Percentiles rank a stretch among this genome's conserved stretches.
phyloP scores from a whole-genome alignment of 2,888 invertebrate genomes.

The Pilophorus perplexus region DNA sequence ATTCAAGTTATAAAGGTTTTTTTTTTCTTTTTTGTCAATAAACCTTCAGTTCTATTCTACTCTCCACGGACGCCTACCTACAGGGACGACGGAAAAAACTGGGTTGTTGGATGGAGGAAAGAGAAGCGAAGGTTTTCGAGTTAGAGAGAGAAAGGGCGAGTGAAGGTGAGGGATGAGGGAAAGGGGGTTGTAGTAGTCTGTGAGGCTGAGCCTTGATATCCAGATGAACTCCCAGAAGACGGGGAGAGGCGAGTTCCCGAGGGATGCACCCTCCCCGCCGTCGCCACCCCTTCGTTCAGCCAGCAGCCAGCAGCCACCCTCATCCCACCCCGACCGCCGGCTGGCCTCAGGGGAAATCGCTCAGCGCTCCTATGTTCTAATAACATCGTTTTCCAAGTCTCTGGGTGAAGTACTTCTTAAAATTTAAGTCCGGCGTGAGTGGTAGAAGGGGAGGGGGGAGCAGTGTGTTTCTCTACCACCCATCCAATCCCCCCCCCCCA shows the following conservation, averaged over 20 bases:
- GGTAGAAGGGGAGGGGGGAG: too few species aligned
- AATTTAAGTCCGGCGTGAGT: slow-evolving; percentile 16
- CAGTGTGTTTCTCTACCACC: slow-evolving; percentile 19
- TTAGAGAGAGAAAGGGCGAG: too few species aligned
- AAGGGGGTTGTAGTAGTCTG: background rate
- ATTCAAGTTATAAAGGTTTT: too few species aligned
- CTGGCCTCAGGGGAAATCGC: slow-evolving; percentile 14
- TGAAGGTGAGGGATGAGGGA: too few species aligned
- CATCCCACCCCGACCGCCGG: slow-evolving; percentile 1
- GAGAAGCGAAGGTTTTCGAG: background rate
- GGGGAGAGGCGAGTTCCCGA: slow-evolving; percentile 1
- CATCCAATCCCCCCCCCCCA: too few species aligned
- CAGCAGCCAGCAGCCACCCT: background rate
- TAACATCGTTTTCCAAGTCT: slow-evolving; percentile 22
- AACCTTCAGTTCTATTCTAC: background rate
- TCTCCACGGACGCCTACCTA: slow-evolving; percentile 5
- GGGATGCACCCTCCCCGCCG: background rate
- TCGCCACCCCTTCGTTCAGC: too few species aligned
- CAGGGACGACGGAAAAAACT: slow-evolving; percentile 10
- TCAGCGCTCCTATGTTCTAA: slow-evolving; percentile 22
- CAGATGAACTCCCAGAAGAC: slow-evolving; percentile 18
- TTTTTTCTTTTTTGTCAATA: slow-evolving; percentile 22
- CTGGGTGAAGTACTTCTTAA: slow-evolving; percentile 22
- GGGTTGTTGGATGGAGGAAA: background rate
- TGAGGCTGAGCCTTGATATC: slow-evolving; percentile 20